Conservation (phyloP, 1,140 invertebrate species). For the Micrasema minimum region DNA sequence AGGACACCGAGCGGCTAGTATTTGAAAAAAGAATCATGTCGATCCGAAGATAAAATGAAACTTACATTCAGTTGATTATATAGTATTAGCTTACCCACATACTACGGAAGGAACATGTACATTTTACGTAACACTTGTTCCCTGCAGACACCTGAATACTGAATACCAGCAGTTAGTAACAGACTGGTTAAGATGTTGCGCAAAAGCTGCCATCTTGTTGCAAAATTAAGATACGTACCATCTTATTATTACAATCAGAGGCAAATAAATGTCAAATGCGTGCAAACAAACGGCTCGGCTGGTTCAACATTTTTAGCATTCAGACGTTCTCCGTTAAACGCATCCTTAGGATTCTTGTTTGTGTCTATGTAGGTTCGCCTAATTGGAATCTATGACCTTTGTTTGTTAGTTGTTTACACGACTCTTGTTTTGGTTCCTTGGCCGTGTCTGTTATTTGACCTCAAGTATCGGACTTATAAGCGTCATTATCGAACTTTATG, state of each 20-base stretch:
- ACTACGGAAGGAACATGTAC: too few species aligned
- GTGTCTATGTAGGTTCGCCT: slow-evolving; percentile 12
- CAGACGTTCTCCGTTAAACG: slow-evolving; percentile 11
- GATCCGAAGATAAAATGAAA: too few species aligned
- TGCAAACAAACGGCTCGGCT: slow-evolving; percentile 25
- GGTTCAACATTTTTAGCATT: slow-evolving; percentile 25
- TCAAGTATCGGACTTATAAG: not conserved
- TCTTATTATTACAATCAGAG: slow-evolving; percentile 32
- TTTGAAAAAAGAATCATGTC: too few species aligned
- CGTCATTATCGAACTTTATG: too few species aligned
- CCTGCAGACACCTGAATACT: slow-evolving; percentile 13
- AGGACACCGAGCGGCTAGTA: too few species aligned
- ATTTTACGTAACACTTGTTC: not conserved
- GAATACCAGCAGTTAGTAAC: slow-evolving; percentile 5
- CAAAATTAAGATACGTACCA: slow-evolving; percentile 34
- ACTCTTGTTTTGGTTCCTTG: not conserved
- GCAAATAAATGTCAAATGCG: slow-evolving; percentile 40
- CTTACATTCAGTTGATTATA: too few species aligned
- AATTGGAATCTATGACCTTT: slow-evolving; percentile 28
- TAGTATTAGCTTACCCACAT: too few species aligned
- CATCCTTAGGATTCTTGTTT: slow-evolving; percentile 15
- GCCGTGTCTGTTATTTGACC: slow-evolving; percentile 7
- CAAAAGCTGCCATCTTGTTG: slow-evolving; percentile 23
- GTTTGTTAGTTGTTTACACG: slow-evolving; percentile 7
- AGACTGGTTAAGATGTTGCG: slow-evolving; percentile 5